Percentiles rank a stretch among this genome's conserved stretches.
These are phyloP conservation scores for Sepioteuthis lessoniana DNA, from an alignment of 2,888 invertebrate genomes.

Conservation along the genomic window DNA sequence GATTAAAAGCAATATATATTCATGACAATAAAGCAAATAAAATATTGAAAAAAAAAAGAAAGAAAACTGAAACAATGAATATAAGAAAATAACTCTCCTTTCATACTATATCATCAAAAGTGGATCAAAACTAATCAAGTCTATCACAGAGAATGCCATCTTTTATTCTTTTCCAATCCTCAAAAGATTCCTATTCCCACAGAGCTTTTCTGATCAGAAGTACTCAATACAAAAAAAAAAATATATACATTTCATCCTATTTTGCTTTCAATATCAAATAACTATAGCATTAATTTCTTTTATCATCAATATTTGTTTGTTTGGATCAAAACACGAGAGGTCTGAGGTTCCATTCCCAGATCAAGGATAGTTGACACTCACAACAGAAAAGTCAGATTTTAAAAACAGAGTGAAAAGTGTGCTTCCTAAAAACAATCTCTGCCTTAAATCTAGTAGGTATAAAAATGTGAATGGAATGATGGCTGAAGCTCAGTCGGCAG, in stretches of 20 bases:
- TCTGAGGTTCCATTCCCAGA: too few species aligned
- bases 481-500: too few species aligned
- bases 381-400: too few species aligned
- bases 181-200: not conserved
- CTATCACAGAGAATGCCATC: not conserved
- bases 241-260: not conserved
- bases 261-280: not conserved
- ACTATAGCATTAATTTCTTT: not conserved
- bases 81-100: not conserved
- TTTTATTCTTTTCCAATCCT: not conserved
- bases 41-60: not conserved
- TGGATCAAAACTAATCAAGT: slow-evolving; percentile 3
- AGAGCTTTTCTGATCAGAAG: not conserved
- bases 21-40: not conserved
- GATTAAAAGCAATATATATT: slow-evolving; percentile 13
- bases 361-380: too few species aligned
- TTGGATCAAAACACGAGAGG: too few species aligned
- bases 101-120: not conserved
- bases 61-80: not conserved
- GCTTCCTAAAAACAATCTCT: too few species aligned
- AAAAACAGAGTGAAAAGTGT: too few species aligned
- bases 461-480: too few species aligned
- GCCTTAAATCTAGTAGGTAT: too few species aligned
- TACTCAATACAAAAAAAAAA: not conserved
- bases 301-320: not conserved